Base-by-base conservation (phyloP, 2,888 invertebrate genomes). In the Panzeria rudis region DNA sequence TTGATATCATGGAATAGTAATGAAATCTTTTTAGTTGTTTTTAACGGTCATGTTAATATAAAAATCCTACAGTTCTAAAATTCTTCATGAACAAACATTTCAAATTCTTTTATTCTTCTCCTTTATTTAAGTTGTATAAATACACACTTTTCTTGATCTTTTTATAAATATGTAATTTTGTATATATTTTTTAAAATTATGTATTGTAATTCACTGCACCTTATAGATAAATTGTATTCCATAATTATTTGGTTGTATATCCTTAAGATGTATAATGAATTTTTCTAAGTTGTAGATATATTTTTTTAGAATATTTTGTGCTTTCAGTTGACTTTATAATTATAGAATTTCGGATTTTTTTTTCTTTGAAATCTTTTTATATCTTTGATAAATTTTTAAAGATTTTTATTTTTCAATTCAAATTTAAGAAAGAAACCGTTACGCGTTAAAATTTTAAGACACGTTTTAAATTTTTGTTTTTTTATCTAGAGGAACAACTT, bases 401-500 rank as follows among this genome's bases (percentile, higher is more conserved):
- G 35, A 20, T 56, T 32, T 17, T 32, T 38, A 13, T 56, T 52
- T 29, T 17, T 56, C 8, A 35, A 35, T 77, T 79, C 0, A 68
- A 47, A 66, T 32, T 71, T 41, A 73, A 50, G 68, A n/a, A n/a
- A n/a, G n/a, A 32, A 87, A 87, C 86, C 87, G 87, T 88, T 88
- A 73, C 80, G 79, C 86, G 87, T 66, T 62, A 69, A 79, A 76
- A 54, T 41, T 83, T 77, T n/a, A 52, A 29, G 64, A 66, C 32
- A 66, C 64, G 66, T 23, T 59, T 68, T 25, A 3, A 41, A 50
- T 61, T 76, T 62, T 76, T 56, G 72, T 25, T 52, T 83, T 84
- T 73, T 59, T 75, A 75, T 64, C 80, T 79, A 73, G 87, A 88
- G 83, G 80, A 80, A 85, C 92, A 89, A 92, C 92, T 91, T 89